These are phyloP conservation scores for Pleuronectes platessa DNA, from an alignment of 2,113 vertebrate species.

Conservation along the genomic window DNA sequence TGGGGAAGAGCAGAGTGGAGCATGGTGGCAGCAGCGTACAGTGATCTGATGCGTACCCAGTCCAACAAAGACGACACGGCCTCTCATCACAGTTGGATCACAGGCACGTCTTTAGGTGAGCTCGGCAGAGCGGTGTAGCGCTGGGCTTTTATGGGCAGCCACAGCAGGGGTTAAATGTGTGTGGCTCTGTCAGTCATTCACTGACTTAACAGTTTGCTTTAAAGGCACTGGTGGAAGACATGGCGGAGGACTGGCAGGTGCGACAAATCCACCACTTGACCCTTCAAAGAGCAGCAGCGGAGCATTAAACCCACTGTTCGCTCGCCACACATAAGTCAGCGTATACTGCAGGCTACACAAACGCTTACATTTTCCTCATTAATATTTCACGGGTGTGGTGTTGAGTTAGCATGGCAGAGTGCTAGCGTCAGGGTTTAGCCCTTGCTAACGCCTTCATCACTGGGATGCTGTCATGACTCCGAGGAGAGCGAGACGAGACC, in stretches of 20 bases:
- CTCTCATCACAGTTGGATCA: slow-evolving; percentile 76
- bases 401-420: slow-evolving; percentile 70
- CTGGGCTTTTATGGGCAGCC: slow-evolving; percentile 36
- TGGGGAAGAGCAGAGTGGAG: slow-evolving; percentile 59
- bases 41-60: slow-evolving; percentile 64
- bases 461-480: slow-evolving; percentile 47
- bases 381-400: slow-evolving; percentile 73
- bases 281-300: slow-evolving; percentile 34
- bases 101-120: slow-evolving; percentile 71
- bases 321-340: slow-evolving; percentile 17
- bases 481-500: slow-evolving; percentile 38
- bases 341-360: slow-evolving; percentile 30
- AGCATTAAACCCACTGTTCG: background rate
- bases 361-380: slow-evolving; percentile 64
- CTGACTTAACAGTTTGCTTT: slow-evolving; percentile 32
- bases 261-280: slow-evolving; percentile 52
- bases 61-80: slow-evolving; percentile 63
- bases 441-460: slow-evolving; percentile 37
- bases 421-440: slow-evolving; percentile 72
- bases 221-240: slow-evolving; percentile 24
- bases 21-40: slow-evolving; percentile 47
- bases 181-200: slow-evolving; percentile 65
- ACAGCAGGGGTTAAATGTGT: slow-evolving; percentile 66
- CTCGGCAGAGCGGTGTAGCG: slow-evolving; percentile 13
- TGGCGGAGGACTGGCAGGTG: slow-evolving; percentile 9